Evolutionary conservation across 2,888 invertebrate species (phyloP), one percentile per base, ranked within the genome.

Genomic region (Rotaria socialis): DNA sequence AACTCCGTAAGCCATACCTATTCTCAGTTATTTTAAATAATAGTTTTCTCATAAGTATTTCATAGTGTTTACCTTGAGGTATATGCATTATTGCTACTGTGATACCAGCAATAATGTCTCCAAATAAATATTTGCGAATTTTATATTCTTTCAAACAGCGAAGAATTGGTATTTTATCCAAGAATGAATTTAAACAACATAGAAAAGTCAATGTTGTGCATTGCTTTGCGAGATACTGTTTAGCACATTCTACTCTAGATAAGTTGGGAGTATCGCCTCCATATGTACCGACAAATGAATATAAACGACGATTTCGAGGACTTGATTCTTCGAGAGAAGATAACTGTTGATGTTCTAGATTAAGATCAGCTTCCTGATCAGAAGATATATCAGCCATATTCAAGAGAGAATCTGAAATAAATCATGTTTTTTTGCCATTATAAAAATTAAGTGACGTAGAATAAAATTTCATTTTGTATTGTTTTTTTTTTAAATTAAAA

Each of bases 1-100:
- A 41, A 35, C 41, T 11, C 80, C 80, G 47, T 80, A 80, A 47
- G 80, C 80, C 80, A 80, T 80, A 47, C 80, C 80, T 80, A 41
- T 22, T 41, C 16, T 67, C 24, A 16, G 0, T 22, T 11, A 43
- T 47, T 3, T 10, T n/a, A 43, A 80, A 41, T 22, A 0, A 55
- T 55, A 55, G 35, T 35, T 35, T 35, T 35, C 35, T 35, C 1
- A 35, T 35, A 35, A 35, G 35, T 35, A 35, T 35, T 35, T 35
- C 35, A 35, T 35, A 35, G 35, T 35, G 35, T 35, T 35, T 47
- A 80, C 80, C 80, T 47, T 80, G 80, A 35, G 80, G 80, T 80
- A 80, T 80, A n/a, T 80, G 80, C 80, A 80, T 80, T 2, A 80
- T 47, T 24, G 47, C 80, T 2, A 80, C 47, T 14, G 80, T 80